Evolutionary conservation across 2,888 invertebrate species (phyloP).

Genomic region (Melitaea athalia): DNA sequence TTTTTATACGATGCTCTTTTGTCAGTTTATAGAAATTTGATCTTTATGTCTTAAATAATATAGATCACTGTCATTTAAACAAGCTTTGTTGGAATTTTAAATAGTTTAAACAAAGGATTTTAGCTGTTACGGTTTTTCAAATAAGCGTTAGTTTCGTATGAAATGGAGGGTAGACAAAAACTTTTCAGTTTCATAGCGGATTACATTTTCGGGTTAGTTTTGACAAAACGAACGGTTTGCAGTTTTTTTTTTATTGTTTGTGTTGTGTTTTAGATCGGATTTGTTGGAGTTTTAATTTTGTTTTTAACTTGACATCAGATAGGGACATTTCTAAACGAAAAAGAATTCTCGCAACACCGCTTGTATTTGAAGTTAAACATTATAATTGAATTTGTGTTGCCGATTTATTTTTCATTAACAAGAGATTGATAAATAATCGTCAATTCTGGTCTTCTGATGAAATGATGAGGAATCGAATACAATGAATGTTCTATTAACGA

Average conservation of each 20-base stretch:
- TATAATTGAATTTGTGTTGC: background rate
- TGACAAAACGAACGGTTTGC: slow-evolving; percentile 35
- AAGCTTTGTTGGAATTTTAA: background rate
- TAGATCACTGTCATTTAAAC: background rate
- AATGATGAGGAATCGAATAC: too few species aligned
- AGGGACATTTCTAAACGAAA: background rate
- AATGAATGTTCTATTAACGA: too few species aligned
- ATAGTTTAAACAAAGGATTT: background rate
- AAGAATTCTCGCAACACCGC: background rate
- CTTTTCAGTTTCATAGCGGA: slow-evolving; percentile 29
- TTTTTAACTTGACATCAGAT: slow-evolving; percentile 11
- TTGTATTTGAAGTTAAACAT: background rate
- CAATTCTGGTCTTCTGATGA: too few species aligned
- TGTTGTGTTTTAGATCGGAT: slow-evolving; percentile 21
- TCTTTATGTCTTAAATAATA: background rate
- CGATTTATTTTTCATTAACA: too few species aligned
- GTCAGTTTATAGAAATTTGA: background rate
- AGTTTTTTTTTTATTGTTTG: slow-evolving; percentile 21
- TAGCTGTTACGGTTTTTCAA: background rate
- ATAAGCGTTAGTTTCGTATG: background rate
- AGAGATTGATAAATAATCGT: too few species aligned
- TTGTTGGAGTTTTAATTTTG: slow-evolving; percentile 21
- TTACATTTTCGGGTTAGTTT: slow-evolving; percentile 38
- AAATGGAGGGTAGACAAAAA: slow-evolving; percentile 5
- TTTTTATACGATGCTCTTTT: background rate